phyloP scores from a whole-genome alignment of 2,113 vertebrate genomes.

The Ancistrus triradiatus region DNA sequence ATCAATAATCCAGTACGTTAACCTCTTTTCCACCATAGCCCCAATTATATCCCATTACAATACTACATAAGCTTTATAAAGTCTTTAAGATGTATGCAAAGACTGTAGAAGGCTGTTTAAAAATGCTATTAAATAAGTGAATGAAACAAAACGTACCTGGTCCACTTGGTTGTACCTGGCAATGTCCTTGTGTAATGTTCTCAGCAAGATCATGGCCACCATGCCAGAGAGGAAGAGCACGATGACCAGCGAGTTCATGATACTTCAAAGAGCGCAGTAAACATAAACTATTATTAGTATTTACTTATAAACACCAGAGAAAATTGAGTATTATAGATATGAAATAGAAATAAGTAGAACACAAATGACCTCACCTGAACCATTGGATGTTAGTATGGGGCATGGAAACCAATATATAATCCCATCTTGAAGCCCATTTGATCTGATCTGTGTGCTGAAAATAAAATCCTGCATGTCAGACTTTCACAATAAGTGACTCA shows the following conservation, averaged over 20 bases:
- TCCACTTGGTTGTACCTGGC: slow-evolving; percentile 98
- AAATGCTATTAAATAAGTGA: not conserved
- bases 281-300: not conserved
- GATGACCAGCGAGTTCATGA: slow-evolving; percentile 98
- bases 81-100: no score
- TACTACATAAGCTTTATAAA: no score
- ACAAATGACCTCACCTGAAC: slow-evolving; percentile 80
- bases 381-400: slow-evolving; percentile 97
- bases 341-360: no score
- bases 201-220: slow-evolving; percentile 99
- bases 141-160: slow-evolving; percentile 62
- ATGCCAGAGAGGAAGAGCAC: slow-evolving; percentile 98
- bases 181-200: slow-evolving; percentile 97
- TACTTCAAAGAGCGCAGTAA: slow-evolving; percentile 68
- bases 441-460: slow-evolving; percentile 79
- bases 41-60: no score
- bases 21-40: no score
- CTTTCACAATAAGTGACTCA: not conserved
- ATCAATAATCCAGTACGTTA: no score
- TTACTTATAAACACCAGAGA: not conserved
- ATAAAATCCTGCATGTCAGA: not conserved
- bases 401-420: slow-evolving; percentile 99
- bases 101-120: no score
- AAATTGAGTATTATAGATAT: not conserved
- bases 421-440: slow-evolving; percentile 97